Evolutionary conservation across 1,140 invertebrate species (phyloP), one percentile per base, ranked within the genome.

Genomic region (Aphelenchoides fujianensis): DNA sequence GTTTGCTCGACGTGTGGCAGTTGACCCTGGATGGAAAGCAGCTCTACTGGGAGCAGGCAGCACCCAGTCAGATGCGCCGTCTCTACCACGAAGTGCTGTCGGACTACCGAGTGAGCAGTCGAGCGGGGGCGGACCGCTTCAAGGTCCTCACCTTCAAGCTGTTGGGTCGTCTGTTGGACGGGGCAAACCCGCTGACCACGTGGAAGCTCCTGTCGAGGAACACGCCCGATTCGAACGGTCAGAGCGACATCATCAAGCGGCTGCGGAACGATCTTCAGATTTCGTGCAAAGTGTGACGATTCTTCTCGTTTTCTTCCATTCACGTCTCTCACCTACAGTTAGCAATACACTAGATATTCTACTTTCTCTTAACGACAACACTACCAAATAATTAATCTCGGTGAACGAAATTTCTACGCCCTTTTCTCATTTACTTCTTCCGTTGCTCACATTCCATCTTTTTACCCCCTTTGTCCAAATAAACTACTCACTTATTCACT

Each of bases 171-270:
- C 93, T 94, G 12, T 89, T 99, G 12, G 90, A 93, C 82, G 96
- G 98, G 87, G 94, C 98, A 92, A 92, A 97, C 68, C 70, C 70
- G 19, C 85, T 86, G 30, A 34, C 30, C 3, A 64, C 69, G 16
- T 86, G 87, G 74, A 85, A 86, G 76, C 86, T 87, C 80, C 85
- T 72, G 2, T 36, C 34, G 12, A 30, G 31, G 36, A 1, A 66
- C 12, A 41, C 19, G 23, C 32, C 55, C 5, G 55, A 7, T 59
- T 59, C 55, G 5, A 7, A 5, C 7, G 34, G 5, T 59, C 55
- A 59, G 19, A 5, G 7, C 19, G 55, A 59, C 27, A 59, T 59
- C 34, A 59, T 59, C 19, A 59, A 59, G 34, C 55, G 55, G 7
- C 23, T 59, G 23, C 5, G 55, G 34, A 19, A 23, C 34, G 55